Conservation (phyloP, 2,113 vertebrate species). For the Mixornis gularis region DNA sequence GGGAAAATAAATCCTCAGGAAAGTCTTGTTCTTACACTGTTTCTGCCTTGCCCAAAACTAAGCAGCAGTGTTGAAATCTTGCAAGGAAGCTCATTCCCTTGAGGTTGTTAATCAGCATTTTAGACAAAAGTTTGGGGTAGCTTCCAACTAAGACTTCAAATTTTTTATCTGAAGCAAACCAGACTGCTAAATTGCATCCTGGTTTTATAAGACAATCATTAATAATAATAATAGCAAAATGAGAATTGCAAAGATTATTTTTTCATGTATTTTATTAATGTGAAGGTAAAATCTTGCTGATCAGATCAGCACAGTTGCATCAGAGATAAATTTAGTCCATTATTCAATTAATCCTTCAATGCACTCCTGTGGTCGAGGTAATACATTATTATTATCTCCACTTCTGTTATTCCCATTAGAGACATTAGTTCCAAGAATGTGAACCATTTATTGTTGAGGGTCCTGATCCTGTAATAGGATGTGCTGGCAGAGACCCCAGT, state of each 20-base stretch:
- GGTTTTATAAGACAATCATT: conserved; percentile 7
- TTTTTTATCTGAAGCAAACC: conserved; percentile 54
- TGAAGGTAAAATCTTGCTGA: background rate
- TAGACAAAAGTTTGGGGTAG: conserved; percentile 1
- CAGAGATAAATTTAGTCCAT: conserved; percentile 24
- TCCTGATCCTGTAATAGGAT: conserved; percentile 28
- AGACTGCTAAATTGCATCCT: conserved; percentile 18
- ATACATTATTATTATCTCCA: conserved; percentile 18
- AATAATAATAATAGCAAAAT: conserved; percentile 27
- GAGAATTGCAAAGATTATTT: background rate
- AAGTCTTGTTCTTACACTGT: background rate
- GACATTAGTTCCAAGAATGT: conserved; percentile 49
- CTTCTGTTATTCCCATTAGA: conserved; percentile 38
- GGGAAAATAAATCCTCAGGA: conserved; percentile 1
- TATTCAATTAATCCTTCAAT: conserved; percentile 48
- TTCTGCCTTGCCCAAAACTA: conserved; percentile 1
- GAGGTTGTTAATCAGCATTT: conserved; percentile 46
- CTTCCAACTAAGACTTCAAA: conserved; percentile 27
- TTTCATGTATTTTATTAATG: conserved; percentile 8
- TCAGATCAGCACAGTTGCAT: conserved; percentile 8
- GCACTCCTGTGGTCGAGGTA: background rate
- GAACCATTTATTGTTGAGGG: conserved; percentile 26
- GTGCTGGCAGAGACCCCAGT: background rate
- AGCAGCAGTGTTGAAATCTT: background rate
- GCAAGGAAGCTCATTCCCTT: conserved; percentile 16